Base-by-base conservation (phyloP, 1,140 invertebrate genomes). In the Homalodisca vitripennis region DNA sequence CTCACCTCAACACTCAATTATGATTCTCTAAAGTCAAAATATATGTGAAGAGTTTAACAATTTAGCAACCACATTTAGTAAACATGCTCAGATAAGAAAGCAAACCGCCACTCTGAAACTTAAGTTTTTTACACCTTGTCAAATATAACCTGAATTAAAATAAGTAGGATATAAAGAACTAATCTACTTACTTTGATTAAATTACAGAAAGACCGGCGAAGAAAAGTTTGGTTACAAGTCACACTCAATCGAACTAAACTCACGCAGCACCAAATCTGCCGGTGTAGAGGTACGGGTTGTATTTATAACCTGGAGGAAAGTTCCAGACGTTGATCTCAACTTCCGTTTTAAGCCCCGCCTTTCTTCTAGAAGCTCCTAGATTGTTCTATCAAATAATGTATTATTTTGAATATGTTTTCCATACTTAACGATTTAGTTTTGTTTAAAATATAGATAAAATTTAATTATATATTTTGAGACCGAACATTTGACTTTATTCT, bases 271-370 rank as follows among this genome's bases (percentile, higher is more conserved):
- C 55, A 60, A 13, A 22, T 60, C 55, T 22, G 55, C 55, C 24
- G 55, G 24, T 6, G 26, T 22, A 60, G 24, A 6, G 55, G 13
- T 26, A n/a, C 13, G 29, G 55, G 55, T 60, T 60, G 55, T 60
- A 60, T 60, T 46, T 66, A 46, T 66, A 66, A 46, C 3, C 24
- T 60, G 6, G 10, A 13, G 3, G 26, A 60, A 2, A 10, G 2
- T 27, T 60, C 55, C 3, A 60, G 26, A 2, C 55, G 10, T n/a
- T 20, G 6, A 30, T 6, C 20, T 24, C 32, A 26, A 17, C 27
- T 66, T 66, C 63, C 63, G 63, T 14, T 47, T 31, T 66, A 66
- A 27, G 63, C 63, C 17, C 63, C 63, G 63, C 63, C 63, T 66
- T 66, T 47, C 32, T 66, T 66, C 63, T 46, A 64, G 62, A 64